Evolutionary conservation across 2,113 vertebrate species (phyloP).

Genomic region (Oncorhynchus mykiss): DNA sequence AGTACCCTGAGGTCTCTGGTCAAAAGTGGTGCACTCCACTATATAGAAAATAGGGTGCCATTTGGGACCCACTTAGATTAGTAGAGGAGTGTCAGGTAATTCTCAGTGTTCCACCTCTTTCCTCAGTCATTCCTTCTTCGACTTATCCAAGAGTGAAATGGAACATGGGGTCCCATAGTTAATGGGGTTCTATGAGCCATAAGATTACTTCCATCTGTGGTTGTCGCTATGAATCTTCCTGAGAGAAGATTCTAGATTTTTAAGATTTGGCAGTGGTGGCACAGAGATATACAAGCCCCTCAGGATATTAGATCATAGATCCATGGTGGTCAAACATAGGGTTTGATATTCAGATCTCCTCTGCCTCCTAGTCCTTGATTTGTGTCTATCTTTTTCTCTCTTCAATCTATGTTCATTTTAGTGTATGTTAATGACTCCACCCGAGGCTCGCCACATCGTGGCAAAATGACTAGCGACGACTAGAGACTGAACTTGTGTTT

Average conservation of each 20-base stretch:
- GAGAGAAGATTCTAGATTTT: conserved; percentile 13
- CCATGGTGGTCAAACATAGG: not conserved
- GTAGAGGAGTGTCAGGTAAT: conserved; percentile 26
- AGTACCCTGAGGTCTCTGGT: no score
- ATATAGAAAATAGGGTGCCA: conserved; percentile 31
- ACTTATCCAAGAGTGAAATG: conserved; percentile 71
- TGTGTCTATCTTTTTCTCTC: conserved; percentile 1
- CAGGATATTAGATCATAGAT: not conserved
- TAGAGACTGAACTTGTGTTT: conserved; percentile 68
- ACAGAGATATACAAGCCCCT: not conserved
- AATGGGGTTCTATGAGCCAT: conserved; percentile 73
- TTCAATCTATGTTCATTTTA: conserved; percentile 10
- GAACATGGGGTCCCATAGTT: conserved; percentile 62
- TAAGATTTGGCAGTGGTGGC: not conserved
- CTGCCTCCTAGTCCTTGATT: not conserved
- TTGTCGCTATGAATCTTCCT: conserved; percentile 67
- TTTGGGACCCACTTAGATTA: conserved; percentile 42
- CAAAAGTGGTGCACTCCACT: no score
- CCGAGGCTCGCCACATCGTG: not conserved
- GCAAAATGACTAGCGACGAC: conserved; percentile 20
- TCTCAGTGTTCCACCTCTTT: conserved; percentile 25
- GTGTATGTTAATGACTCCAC: not conserved
- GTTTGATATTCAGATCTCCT: conserved; percentile 28
- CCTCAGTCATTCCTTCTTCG: conserved; percentile 60
- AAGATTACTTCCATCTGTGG: conserved; percentile 67